Base-by-base conservation (phyloP, 1,140 invertebrate species). In the Uloborus diversus region DNA sequence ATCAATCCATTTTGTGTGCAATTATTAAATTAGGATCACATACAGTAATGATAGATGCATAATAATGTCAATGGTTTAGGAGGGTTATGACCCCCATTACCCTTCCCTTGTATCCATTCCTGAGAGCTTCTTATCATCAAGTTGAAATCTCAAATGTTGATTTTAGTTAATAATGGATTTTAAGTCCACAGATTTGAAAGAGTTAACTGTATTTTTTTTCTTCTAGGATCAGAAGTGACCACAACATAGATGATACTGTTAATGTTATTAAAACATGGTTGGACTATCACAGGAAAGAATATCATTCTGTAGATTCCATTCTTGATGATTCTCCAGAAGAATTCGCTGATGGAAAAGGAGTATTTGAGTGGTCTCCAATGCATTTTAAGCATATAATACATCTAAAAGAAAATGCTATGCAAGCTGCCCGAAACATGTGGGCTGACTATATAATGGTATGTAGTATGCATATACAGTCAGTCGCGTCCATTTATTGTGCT, bases 211-310 rank as follows among this genome's bases (percentile, higher is more conserved):
- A 30, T 37, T 27, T 30, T 13, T 28, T 56, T 30, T 69, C 3
- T 56, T 69, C n/a, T 35, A 96, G 95, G 93, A 92, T 98, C 82
- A 87, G 91, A 37, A 94, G 92, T 86, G 96, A 98, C 87, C 94
- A 95, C 81, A 97, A 96, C 88, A 86, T 90, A 69, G 96, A 98
- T 86, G 89, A 91, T 53, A 93, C 92, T 9, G 86, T 91, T 62
- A 88, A 91, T 73, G 89, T 97, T 79, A 84, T 97, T 32, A 88
- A 92, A 64, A 86, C 89, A 65, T 98, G 96, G 96, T 84, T 93
- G 11, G 73, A 88, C 0, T 85, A 88, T 33, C 88, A 91, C 35
- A 87, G 88, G 64, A 89, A 20, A 83, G 89, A 7, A 0, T 98
- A 98, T 87, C 92, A 94, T 86, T 89, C 88, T 4, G 86, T 96